Percentiles rank a stretch among this genome's conserved stretches.
Evolutionary conservation across 2,888 invertebrate genomes (phyloP).

Genomic region (Xylocampa areola): DNA sequence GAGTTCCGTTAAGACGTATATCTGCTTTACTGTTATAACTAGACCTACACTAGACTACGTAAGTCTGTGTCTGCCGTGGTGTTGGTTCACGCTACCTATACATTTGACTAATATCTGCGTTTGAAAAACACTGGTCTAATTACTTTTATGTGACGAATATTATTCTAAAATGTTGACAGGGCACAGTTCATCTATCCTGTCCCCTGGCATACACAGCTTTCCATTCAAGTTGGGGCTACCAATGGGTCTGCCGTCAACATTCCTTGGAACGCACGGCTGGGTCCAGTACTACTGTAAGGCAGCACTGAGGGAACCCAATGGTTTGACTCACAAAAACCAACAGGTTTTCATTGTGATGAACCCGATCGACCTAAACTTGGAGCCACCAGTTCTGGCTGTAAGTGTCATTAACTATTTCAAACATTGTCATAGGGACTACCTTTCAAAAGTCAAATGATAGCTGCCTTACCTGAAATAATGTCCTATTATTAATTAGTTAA

Average conservation of each 20-base stretch:
- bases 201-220: conserved; percentile 98
- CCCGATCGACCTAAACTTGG: conserved; percentile 97
- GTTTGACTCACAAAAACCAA: conserved; percentile 97
- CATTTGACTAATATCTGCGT: neutral
- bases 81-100: neutral
- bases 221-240: conserved; percentile 98
- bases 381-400: conserved; percentile 96
- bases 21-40: too few species aligned
- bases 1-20: too few species aligned
- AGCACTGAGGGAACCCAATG: conserved; percentile 95
- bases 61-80: too few species aligned
- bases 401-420: conserved; percentile 80
- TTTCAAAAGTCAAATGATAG: too few species aligned
- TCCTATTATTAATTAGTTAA: neutral
- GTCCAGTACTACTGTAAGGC: conserved; percentile 98
- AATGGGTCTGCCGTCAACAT: conserved; percentile 96
- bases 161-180: conserved; percentile 83
- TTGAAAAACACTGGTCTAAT: conserved; percentile 5
- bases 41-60: too few species aligned
- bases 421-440: too few species aligned
- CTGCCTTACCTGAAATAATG: too few species aligned
- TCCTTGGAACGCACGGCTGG: conserved; percentile 98
- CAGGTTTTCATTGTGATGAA: conserved; percentile 99
- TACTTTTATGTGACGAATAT: too few species aligned
- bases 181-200: conserved; percentile 94